A percentile compares a stretch with the other conserved stretches of the same genome.
Conservation (phyloP, 2,113 vertebrate species). For the Bujurquina vittata region DNA sequence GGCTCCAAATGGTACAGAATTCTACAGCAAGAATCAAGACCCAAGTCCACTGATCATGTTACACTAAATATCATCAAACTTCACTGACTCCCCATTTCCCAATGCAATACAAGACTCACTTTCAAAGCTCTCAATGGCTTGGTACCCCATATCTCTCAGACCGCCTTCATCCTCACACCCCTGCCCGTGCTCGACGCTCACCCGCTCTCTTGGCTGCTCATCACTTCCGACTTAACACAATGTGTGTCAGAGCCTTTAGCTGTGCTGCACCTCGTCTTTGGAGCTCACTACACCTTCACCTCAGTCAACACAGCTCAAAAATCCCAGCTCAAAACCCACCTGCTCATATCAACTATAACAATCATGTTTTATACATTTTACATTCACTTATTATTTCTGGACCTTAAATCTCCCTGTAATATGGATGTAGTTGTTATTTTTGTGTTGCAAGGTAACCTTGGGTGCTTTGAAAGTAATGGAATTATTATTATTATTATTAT, state of each 20-base stretch:
- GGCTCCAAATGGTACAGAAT: neutral
- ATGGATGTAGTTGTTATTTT: rapidly evolving
- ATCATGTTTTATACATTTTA: neutral
- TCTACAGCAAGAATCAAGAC: neutral
- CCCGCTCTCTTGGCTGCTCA: neutral
- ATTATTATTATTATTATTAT: no score
- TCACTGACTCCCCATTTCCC: neutral
- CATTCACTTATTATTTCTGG: neutral
- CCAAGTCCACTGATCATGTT: neutral
- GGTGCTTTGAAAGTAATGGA: neutral
- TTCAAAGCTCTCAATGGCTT: neutral
- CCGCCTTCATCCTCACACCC: neutral
- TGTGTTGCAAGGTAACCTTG: neutral
- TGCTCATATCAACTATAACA: neutral
- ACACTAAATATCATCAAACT: neutral
- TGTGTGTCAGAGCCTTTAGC: neutral
- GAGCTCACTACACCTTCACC: neutral
- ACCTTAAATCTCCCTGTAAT: neutral
- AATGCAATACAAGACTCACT: neutral
- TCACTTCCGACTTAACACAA: neutral
- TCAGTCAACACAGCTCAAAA: neutral
- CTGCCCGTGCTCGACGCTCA: neutral
- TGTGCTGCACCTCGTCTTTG: neutral
- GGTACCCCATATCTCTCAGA: neutral
- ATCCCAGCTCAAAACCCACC: neutral